A percentile compares a stretch with the other conserved stretches of the same genome.
Conservation (phyloP, 2,888 invertebrate genomes). For the Nesidiocoris tenuis region DNA sequence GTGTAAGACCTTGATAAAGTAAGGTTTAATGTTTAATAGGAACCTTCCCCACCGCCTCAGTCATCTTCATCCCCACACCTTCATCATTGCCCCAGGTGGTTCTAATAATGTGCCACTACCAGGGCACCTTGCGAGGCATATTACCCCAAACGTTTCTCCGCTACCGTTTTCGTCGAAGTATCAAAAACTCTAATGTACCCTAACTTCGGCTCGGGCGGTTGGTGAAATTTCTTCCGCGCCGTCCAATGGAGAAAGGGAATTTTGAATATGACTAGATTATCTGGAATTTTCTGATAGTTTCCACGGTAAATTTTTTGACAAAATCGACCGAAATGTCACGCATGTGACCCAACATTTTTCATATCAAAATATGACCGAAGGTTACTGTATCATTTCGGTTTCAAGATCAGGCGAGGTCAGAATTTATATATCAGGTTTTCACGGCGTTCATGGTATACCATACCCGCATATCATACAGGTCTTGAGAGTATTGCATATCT, state of each 20-base stretch:
- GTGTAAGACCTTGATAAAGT: conserved; percentile 41
- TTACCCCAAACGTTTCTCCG: conserved; percentile 10
- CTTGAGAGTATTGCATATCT: too few species aligned
- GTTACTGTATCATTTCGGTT: too few species aligned
- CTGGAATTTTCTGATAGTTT: too few species aligned
- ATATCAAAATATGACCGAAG: too few species aligned
- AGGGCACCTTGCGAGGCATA: background rate
- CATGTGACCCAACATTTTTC: too few species aligned
- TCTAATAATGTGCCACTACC: background rate
- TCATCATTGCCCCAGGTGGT: conserved; percentile 2
- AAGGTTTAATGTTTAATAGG: conserved; percentile 42
- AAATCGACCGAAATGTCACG: too few species aligned
- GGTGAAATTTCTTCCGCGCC: background rate
- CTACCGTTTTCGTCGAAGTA: conserved; percentile 17
- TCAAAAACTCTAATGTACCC: conserved; percentile 37
- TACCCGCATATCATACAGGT: too few species aligned
- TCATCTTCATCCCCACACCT: conserved; percentile 5
- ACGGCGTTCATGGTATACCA: too few species aligned
- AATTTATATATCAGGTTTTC: too few species aligned
- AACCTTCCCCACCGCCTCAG: background rate
- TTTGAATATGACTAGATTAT: too few species aligned
- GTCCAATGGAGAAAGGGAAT: background rate
- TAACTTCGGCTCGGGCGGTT: conserved; percentile 1
- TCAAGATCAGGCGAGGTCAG: too few species aligned
- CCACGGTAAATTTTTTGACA: too few species aligned